phyloP scores from a whole-genome alignment of 2,113 vertebrate species.

The Calyptomena viridis region DNA sequence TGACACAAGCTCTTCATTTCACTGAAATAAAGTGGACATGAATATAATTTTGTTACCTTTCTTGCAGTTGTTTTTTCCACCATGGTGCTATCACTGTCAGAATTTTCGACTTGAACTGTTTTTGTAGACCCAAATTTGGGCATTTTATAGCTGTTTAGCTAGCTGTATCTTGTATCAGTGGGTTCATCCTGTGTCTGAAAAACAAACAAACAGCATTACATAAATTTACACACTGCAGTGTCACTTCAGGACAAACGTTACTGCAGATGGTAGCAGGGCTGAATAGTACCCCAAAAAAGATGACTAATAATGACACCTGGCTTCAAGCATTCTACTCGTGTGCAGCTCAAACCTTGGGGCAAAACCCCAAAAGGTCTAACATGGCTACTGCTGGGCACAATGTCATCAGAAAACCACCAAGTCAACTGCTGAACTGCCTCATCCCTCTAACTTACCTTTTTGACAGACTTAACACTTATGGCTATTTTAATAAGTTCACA shows the following conservation, averaged over 20 bases:
- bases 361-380: neutral
- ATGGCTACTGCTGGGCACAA: rapidly evolving
- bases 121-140: slow-evolving; percentile 92
- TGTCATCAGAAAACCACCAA: neutral
- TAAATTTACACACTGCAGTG: neutral
- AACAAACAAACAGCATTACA: neutral
- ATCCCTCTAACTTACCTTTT: neutral
- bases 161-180: slow-evolving; percentile 81
- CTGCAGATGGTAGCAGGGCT: neutral
- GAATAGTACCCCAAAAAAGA: neutral
- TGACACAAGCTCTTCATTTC: neutral
- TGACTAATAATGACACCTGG: neutral
- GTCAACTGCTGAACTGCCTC: neutral
- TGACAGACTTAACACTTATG: neutral
- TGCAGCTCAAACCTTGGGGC: neutral
- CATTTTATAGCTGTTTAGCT: slow-evolving; percentile 92
- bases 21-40: neutral
- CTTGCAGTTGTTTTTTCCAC: slow-evolving; percentile 94
- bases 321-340: neutral
- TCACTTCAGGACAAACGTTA: neutral
- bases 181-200: slow-evolving; percentile 90
- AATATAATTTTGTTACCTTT: slow-evolving; percentile 80
- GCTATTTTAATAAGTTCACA: neutral
- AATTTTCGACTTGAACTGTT: slow-evolving; percentile 81
- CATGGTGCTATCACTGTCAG: slow-evolving; percentile 95